A percentile compares a stretch with the other conserved stretches of the same genome.
These are phyloP conservation scores for Centropristis striata DNA, from an alignment of 2,113 vertebrate genomes.

Conservation along the genomic window DNA sequence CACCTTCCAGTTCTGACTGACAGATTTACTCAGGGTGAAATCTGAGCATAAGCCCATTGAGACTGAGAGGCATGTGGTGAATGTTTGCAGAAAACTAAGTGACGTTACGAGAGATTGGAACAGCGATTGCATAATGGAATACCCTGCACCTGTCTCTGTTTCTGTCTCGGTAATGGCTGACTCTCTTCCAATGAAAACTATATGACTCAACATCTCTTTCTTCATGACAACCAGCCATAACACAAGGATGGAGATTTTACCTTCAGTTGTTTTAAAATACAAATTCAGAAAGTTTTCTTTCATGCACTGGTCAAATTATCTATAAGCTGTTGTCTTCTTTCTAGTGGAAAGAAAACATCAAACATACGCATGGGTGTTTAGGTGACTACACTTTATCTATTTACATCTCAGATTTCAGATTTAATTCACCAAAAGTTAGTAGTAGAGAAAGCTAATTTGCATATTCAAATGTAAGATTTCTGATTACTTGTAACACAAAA, in stretches of 20 bases:
- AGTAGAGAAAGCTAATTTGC: too few species aligned
- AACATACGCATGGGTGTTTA: too few species aligned
- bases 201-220: neutral
- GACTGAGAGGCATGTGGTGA: conserved; percentile 38
- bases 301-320: too few species aligned
- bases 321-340: too few species aligned
- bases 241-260: neutral
- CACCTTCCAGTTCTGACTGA: neutral
- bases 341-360: too few species aligned
- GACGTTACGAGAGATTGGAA: conserved; percentile 21
- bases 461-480: too few species aligned
- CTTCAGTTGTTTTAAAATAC: neutral
- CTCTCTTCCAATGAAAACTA: conserved; percentile 3
- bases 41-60: neutral
- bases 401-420: too few species aligned
- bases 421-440: too few species aligned
- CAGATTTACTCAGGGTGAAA: conserved; percentile 28
- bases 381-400: too few species aligned
- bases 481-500: too few species aligned
- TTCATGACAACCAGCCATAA: neutral
- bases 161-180: neutral
- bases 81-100: conserved; percentile 33
- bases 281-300: too few species aligned
- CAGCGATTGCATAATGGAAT: conserved; percentile 6
- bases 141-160: conserved; percentile 27